Evolutionary conservation across 1,140 invertebrate species (phyloP).

Genomic region (Arctopsyche grandis): DNA sequence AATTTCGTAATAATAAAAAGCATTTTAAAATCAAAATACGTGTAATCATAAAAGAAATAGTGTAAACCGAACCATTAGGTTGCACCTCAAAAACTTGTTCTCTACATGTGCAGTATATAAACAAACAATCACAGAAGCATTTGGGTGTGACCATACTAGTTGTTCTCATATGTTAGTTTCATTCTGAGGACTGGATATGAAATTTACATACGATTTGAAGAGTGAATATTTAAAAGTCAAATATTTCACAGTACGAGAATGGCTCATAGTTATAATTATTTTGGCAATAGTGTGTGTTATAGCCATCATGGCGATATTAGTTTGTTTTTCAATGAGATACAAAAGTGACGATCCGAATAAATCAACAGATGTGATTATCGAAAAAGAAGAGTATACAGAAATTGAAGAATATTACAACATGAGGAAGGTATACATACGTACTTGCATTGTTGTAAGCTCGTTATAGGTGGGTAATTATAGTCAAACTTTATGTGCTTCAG

Average conservation of each 20-base stretch:
- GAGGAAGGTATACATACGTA: conserved; percentile 3
- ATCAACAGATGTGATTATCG: neutral
- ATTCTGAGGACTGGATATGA: neutral
- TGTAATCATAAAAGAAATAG: no score
- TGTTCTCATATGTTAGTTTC: no score
- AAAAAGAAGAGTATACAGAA: neutral
- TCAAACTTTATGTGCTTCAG: conserved; percentile 31
- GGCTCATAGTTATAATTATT: neutral
- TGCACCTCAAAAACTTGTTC: no score
- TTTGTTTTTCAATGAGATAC: neutral
- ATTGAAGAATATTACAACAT: neutral
- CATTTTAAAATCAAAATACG: no score
- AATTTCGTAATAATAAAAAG: no score
- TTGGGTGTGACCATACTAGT: no score
- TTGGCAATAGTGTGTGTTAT: neutral
- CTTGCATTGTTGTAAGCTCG: neutral
- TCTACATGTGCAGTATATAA: no score
- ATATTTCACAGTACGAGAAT: neutral
- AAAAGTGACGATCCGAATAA: neutral
- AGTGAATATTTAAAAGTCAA: neutral
- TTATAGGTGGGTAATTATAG: neutral
- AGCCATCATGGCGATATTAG: neutral
- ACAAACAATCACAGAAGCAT: no score
- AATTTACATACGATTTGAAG: neutral
- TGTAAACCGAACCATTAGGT: no score